Evolutionary conservation across 53 echinoderm and acorn worm genomes (phyloP), one percentile per base, ranked within the genome.

Genomic region (Antedon mediterranea): DNA sequence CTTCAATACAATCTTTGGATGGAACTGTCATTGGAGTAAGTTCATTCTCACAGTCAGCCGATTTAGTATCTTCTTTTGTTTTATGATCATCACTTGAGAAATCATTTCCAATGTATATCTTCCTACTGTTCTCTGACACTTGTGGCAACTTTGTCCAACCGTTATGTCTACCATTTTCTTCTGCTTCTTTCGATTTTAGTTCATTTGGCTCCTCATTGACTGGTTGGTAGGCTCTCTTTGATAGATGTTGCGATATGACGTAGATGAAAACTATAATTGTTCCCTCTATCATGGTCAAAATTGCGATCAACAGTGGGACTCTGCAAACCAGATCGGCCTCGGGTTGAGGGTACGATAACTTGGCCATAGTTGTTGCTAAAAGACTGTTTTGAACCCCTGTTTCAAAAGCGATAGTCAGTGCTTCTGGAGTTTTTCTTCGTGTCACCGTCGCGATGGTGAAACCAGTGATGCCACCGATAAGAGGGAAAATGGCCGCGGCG

Each of bases 381-480:
- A 85, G 29, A 34, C 79, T 85, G 30, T 85, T 85, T 34, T 85
- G 85, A 2, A 85, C 77, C 15, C 85, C 85, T 6, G 85, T 85
- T 43, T 85, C 85, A 14, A 81, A 76, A 30, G 79, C 85, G 32
- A 85, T 85, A 8, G 85, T 85, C 31, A 75, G 76, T 7, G 81
- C 81, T 3, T 80, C 71, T 31, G 72, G 71, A 8, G 41, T 32
- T 15, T 81, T 73, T 3, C 80, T 34, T 20, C 77, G 71, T 1
- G 73, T 37, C 0, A 77, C 43, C 7, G 72, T 72, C 11, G 81
- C 81, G 30, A 85, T 81, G 14, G 42, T 30, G 29, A 79, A 85
- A 26, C 79, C 85, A 0, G 81, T 72, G 0, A 42, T 72, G 32
- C 79, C 79, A 20, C 85, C 85, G 28, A 85, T 74, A 0, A 85